These are phyloP conservation scores for Eupithecia tripunctaria DNA, from an alignment of 2,888 invertebrate genomes.

Conservation along the genomic window DNA sequence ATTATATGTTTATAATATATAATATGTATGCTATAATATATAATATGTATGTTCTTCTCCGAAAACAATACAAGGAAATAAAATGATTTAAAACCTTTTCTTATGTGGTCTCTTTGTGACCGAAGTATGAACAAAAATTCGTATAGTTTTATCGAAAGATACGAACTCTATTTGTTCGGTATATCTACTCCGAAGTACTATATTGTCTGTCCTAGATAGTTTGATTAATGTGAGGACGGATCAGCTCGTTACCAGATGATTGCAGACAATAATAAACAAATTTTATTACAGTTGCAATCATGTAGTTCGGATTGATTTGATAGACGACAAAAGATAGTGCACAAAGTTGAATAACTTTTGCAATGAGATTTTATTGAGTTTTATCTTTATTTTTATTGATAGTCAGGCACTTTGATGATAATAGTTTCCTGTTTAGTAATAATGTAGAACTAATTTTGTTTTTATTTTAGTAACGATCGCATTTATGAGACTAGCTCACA, in stretches of 20 bases:
- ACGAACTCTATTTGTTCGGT: conserved; percentile 1
- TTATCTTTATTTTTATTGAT: neutral
- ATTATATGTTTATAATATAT: too few species aligned
- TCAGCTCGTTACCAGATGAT: conserved; percentile 45
- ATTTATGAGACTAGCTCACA: neutral
- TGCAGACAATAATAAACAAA: conserved; percentile 48
- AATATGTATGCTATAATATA: too few species aligned
- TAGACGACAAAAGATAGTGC: conserved; percentile 22
- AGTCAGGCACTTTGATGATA: neutral
- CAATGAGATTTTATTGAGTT: neutral
- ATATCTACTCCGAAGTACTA: conserved; percentile 33
- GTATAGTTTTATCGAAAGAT: neutral
- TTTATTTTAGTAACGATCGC: neutral
- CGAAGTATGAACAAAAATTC: neutral
- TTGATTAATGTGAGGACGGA: conserved; percentile 67
- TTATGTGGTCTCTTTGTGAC: neutral
- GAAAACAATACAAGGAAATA: too few species aligned
- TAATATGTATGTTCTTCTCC: too few species aligned
- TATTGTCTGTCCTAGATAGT: conserved; percentile 60
- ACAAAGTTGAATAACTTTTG: conserved; percentile 8
- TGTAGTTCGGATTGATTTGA: conserved; percentile 27
- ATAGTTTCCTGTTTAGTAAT: neutral
- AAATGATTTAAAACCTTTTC: neutral
- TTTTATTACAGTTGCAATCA: conserved; percentile 38
- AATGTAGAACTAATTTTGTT: neutral